Percentiles rank a stretch among this genome's conserved stretches.
phyloP scores from a whole-genome alignment of 2,113 vertebrate species.

The Australoheros scitulus region DNA sequence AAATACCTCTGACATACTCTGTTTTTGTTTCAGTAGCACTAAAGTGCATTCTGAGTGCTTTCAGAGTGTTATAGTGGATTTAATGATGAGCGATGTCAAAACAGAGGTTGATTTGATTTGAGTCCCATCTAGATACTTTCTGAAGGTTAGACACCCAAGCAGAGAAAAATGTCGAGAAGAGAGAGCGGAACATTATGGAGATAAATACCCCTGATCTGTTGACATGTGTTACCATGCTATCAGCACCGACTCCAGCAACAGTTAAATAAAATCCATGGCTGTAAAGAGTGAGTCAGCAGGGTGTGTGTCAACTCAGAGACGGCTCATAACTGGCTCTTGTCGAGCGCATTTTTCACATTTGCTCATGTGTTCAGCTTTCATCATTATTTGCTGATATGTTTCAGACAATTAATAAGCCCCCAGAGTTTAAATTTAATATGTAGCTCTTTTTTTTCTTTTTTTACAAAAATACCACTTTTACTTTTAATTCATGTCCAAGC shows the following conservation, averaged over 20 bases:
- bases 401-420: conserved; percentile 42
- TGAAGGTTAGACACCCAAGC: conserved; percentile 23
- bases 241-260: background rate
- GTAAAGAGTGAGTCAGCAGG: conserved; percentile 45
- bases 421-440: conserved; percentile 39
- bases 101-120: conserved; percentile 29
- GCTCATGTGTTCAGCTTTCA: conserved; percentile 22
- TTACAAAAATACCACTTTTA: background rate
- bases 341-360: conserved; percentile 17
- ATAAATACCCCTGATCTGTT: conserved; percentile 13
- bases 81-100: conserved; percentile 16
- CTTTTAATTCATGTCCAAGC: conserved; percentile 26
- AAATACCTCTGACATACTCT: conserved; percentile 34
- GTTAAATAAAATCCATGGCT: conserved; percentile 21
- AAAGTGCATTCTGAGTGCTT: conserved; percentile 26
- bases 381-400: conserved; percentile 38
- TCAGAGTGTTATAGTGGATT: conserved; percentile 15
- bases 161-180: background rate
- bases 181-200: background rate
- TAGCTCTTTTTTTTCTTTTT: conserved; percentile 15
- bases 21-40: conserved; percentile 22
- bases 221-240: background rate
- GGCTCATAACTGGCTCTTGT: conserved; percentile 26
- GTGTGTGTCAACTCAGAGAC: conserved; percentile 26
- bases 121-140: conserved; percentile 16